Conservation (phyloP, 1,140 invertebrate species). For the Chymomyza costata region DNA sequence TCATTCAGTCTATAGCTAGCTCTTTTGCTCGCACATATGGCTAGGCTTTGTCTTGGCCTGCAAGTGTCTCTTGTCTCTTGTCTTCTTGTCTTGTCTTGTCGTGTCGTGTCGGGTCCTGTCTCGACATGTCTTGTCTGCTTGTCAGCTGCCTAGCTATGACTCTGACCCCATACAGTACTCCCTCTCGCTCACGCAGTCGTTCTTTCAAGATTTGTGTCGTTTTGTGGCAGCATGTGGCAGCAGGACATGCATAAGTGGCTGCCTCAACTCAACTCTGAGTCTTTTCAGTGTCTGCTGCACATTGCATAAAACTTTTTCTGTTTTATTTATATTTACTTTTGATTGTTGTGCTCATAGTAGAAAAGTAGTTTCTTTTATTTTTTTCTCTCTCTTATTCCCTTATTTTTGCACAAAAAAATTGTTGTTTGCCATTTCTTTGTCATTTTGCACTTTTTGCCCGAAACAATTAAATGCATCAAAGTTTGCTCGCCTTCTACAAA, state of each 20-base stretch:
- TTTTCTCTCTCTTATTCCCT: neutral
- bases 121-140: slow-evolving; percentile 30
- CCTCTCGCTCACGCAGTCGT: neutral
- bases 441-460: slow-evolving; percentile 36
- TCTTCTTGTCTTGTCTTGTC: no score
- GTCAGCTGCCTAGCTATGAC: neutral
- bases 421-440: slow-evolving; percentile 1
- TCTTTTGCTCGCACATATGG: no score
- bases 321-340: slow-evolving; percentile 67
- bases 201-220: no score
- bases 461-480: slow-evolving; percentile 54
- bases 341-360: slow-evolving; percentile 46
- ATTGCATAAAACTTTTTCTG: slow-evolving; percentile 33
- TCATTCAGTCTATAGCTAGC: no score
- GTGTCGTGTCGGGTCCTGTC: slow-evolving; percentile 24
- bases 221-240: slow-evolving; percentile 49
- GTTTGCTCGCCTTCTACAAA: neutral
- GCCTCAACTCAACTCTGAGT: slow-evolving; percentile 26
- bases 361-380: no score
- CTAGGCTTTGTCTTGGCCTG: slow-evolving; percentile 53
- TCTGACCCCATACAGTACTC: no score
- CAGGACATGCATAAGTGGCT: slow-evolving; percentile 62
- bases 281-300: neutral
- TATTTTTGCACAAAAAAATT: neutral
- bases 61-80: no score